A percentile compares a stretch with the other conserved stretches of the same genome.
phyloP scores from a whole-genome alignment of 2,888 invertebrate genomes.

The Melangyna quadrimaculata region DNA sequence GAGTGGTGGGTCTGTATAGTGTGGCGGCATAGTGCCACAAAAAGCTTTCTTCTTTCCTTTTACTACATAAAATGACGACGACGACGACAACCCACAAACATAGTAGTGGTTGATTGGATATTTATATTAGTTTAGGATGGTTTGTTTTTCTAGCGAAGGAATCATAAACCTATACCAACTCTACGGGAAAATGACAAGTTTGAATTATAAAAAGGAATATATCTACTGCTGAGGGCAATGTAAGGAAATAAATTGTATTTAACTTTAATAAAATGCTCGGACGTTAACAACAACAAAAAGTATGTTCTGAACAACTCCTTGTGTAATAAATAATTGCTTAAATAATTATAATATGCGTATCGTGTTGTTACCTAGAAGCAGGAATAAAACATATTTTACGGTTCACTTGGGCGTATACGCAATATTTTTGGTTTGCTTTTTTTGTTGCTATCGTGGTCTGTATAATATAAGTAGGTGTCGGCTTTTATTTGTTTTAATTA shows the following conservation, averaged over 20 bases:
- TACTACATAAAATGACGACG: neutral
- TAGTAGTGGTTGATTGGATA: neutral
- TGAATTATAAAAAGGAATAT: conserved; percentile 14
- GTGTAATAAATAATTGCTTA: neutral
- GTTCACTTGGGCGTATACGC: conserved; percentile 9
- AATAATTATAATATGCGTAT: conserved; percentile 21
- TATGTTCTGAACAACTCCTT: neutral
- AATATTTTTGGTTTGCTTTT: neutral
- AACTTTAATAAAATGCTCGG: conserved; percentile 4
- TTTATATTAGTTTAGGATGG: conserved; percentile 10
- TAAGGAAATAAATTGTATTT: conserved; percentile 8
- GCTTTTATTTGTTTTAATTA: conserved; percentile 19
- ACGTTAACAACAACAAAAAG: neutral
- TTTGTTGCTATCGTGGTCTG: neutral
- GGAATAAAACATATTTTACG: conserved; percentile 6
- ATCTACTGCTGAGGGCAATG: neutral
- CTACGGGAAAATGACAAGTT: conserved; percentile 5
- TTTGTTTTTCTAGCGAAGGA: neutral
- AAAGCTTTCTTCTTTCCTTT: neutral
- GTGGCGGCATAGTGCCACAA: neutral
- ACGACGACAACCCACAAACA: neutral
- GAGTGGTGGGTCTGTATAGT: neutral
- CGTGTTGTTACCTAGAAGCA: neutral
- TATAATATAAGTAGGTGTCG: neutral
- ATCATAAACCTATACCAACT: neutral